A percentile compares a stretch with the other conserved stretches of the same genome.
These are phyloP conservation scores for Drosophila malerkotliana DNA, from an alignment of 1,140 invertebrate species.

Conservation along the genomic window DNA sequence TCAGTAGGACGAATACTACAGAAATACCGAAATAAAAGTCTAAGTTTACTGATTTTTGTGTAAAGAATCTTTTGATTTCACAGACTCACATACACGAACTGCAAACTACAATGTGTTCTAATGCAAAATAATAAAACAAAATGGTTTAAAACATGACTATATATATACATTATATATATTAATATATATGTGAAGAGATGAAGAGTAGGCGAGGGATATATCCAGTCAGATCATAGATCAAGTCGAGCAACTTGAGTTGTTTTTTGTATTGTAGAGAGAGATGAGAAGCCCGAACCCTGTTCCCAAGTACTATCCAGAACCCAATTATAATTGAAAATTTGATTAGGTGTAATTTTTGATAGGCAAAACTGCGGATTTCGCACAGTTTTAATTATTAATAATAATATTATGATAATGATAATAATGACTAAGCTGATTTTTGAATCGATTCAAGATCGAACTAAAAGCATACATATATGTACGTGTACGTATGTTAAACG, in stretches of 20 bases:
- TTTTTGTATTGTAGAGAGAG: constrained; percentile 55
- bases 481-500: constrained; percentile 39
- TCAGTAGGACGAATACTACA: constrained; percentile 24
- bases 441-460: constrained; percentile 38
- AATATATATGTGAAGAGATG: neutral
- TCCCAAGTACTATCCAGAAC: constrained; percentile 9
- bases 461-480: constrained; percentile 30
- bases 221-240: constrained; percentile 65
- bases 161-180: constrained; percentile 9
- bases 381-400: constrained; percentile 62
- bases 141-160: constrained; percentile 72
- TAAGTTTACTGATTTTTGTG: constrained; percentile 50
- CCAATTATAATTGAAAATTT: constrained; percentile 37
- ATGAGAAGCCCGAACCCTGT: constrained; percentile 13
- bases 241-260: constrained; percentile 52
- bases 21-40: constrained; percentile 17
- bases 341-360: constrained; percentile 70
- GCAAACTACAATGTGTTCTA: constrained; percentile 77
- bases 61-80: constrained; percentile 32
- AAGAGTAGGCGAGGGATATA: constrained; percentile 13
- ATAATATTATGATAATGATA: constrained; percentile 44
- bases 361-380: constrained; percentile 62
- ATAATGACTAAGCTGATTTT: constrained; percentile 64
- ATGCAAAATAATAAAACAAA: constrained; percentile 33
- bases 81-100: constrained; percentile 45